Conservation (phyloP, 1,140 invertebrate genomes). For the Glomeris maerens region DNA sequence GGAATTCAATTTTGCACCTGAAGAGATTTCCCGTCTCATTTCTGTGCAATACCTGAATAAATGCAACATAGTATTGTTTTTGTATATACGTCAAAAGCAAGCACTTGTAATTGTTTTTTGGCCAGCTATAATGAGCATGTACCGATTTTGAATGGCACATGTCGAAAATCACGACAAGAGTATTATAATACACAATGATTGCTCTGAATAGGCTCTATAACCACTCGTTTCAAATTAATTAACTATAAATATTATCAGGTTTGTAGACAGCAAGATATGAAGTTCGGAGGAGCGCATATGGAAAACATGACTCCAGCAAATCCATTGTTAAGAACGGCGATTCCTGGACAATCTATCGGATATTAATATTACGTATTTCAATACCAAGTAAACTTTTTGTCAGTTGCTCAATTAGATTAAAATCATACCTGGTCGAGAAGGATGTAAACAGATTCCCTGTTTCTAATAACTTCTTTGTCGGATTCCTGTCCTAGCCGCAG, state of each 20-base stretch:
- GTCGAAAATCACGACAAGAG: too few species aligned
- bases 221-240: conserved; percentile 1
- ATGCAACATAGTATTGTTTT: too few species aligned
- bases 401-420: neutral
- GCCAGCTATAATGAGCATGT: too few species aligned
- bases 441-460: conserved; percentile 91
- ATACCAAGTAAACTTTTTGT: neutral
- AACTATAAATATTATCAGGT: conserved; percentile 11
- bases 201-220: too few species aligned
- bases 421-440: conserved; percentile 58
- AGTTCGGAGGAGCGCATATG: conserved; percentile 88
- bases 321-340: conserved; percentile 97
- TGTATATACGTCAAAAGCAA: too few species aligned
- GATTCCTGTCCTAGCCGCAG: conserved; percentile 85
- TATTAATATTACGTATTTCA: conserved; percentile 3
- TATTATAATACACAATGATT: too few species aligned
- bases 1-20: too few species aligned
- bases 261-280: conserved; percentile 89
- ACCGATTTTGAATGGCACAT: too few species aligned
- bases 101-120: too few species aligned
- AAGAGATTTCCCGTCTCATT: too few species aligned
- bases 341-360: conserved; percentile 55
- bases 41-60: too few species aligned
- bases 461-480: conserved; percentile 83
- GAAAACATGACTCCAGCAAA: conserved; percentile 92